These are phyloP conservation scores for Drosophila bipectinata DNA, from an alignment of 1,140 invertebrate genomes.

Conservation along the genomic window DNA sequence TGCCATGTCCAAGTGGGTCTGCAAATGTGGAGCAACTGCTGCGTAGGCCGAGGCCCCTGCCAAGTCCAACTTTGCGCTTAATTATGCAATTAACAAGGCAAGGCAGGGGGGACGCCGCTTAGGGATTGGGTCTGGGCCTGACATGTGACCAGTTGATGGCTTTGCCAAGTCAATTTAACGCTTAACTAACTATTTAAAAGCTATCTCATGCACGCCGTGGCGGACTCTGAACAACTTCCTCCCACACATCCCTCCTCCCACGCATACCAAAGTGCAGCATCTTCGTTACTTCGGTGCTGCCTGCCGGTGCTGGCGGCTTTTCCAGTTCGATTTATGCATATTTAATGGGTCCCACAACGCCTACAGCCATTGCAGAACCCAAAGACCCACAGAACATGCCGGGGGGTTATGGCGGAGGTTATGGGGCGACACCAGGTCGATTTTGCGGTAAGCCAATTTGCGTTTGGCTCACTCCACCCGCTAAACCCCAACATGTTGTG, in stretches of 20 bases:
- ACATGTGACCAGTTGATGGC: constrained; percentile 56
- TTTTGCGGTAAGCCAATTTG: constrained; percentile 54
- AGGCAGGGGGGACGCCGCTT: constrained; percentile 43
- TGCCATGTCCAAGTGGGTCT: constrained; percentile 19
- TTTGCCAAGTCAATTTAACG: constrained; percentile 73
- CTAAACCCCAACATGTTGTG: constrained; percentile 44
- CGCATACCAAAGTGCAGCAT: constrained; percentile 8
- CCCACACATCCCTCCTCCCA: constrained; percentile 2
- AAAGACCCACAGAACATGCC: constrained; percentile 31
- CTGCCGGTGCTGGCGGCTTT: constrained; percentile 20
- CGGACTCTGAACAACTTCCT: constrained; percentile 30
- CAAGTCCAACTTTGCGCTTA: constrained; percentile 56
- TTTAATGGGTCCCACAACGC: constrained; percentile 52
- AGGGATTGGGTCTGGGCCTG: constrained; percentile 45
- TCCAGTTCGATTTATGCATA: constrained; percentile 64
- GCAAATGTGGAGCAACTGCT: constrained; percentile 49
- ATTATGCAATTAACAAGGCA: constrained; percentile 73
- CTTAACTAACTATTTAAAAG: constrained; percentile 71
- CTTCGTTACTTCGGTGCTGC: constrained; percentile 2
- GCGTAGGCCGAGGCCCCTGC: constrained; percentile 49
- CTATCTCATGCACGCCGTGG: constrained; percentile 43
- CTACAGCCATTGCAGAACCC: constrained; percentile 30
- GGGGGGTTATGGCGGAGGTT: background rate
- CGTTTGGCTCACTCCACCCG: constrained; percentile 43
- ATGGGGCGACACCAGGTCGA: constrained; percentile 7